These are phyloP conservation scores for Drosophila neutralis DNA, from an alignment of 2,888 invertebrate species.

Conservation along the genomic window DNA sequence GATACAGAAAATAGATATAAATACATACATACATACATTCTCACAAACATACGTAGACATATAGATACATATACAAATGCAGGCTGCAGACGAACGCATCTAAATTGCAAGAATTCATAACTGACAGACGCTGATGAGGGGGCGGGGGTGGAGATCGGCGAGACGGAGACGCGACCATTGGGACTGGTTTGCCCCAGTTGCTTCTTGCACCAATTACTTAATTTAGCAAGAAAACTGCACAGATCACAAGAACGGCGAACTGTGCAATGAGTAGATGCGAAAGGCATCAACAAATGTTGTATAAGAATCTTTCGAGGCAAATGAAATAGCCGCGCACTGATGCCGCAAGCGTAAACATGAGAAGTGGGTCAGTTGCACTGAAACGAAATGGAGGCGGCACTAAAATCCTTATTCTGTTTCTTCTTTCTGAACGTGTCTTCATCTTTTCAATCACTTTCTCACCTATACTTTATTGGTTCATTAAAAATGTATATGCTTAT, in stretches of 20 bases:
- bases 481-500: background rate
- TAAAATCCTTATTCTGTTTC: background rate
- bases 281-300: conserved; percentile 67
- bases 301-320: conserved; percentile 49
- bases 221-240: conserved; percentile 72
- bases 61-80: conserved; percentile 31
- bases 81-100: conserved; percentile 49
- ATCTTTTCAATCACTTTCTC: background rate
- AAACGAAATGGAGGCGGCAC: background rate
- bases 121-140: conserved; percentile 9
- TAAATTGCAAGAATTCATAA: conserved; percentile 67
- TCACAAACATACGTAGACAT: conserved; percentile 19
- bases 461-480: background rate
- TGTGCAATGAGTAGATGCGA: conserved; percentile 21
- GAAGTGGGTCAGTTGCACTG: conserved; percentile 62
- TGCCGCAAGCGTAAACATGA: conserved; percentile 22
- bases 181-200: conserved; percentile 39
- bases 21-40: background rate
- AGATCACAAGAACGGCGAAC: conserved; percentile 40
- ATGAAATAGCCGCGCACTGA: conserved; percentile 28
- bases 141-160: background rate
- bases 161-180: background rate
- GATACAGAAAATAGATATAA: conserved; percentile 26
- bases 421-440: background rate
- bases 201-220: conserved; percentile 73